Percentiles rank a stretch among this genome's conserved stretches.
Conservation (phyloP, 2,113 vertebrate genomes). For the Siphamia tubifer region DNA sequence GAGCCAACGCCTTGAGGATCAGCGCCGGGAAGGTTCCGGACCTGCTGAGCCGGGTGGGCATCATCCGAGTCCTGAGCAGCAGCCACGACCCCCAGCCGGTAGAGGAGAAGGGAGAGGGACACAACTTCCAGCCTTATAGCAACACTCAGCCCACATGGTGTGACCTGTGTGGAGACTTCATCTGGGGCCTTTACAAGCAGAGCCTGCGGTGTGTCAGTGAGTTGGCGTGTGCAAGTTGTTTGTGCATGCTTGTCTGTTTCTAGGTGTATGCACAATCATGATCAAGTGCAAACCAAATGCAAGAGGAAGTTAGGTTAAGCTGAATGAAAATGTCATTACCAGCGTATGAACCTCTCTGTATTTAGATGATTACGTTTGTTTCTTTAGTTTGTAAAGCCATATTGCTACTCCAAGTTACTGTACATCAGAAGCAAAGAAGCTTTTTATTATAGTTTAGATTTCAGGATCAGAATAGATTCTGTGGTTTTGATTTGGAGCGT, state of each 20-base stretch:
- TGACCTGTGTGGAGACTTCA: slow-evolving; percentile 95
- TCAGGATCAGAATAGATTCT: background rate
- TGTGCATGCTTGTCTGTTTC: background rate
- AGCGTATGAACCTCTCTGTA: background rate
- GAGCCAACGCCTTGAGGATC: slow-evolving; percentile 89
- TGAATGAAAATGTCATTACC: background rate
- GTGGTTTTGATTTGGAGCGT: background rate
- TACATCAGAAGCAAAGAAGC: background rate
- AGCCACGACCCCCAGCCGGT: slow-evolving; percentile 65
- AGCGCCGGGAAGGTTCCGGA: slow-evolving; percentile 81
- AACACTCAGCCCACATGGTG: slow-evolving; percentile 91
- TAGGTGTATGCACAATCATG: background rate
- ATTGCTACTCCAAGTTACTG: background rate
- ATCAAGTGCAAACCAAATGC: background rate
- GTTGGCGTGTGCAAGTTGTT: slow-evolving; percentile 31
- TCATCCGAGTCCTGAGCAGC: slow-evolving; percentile 75
- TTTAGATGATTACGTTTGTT: background rate
- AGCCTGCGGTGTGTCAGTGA: slow-evolving; percentile 92
- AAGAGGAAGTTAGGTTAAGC: background rate
- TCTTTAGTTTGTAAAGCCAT: background rate
- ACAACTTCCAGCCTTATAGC: slow-evolving; percentile 88
- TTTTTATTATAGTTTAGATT: background rate
- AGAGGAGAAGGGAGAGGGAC: slow-evolving; percentile 82
- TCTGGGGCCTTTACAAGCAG: slow-evolving; percentile 96
- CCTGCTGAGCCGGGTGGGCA: slow-evolving; percentile 73